Conservation (phyloP, 2,888 invertebrate species). For the Idaea aversata region DNA sequence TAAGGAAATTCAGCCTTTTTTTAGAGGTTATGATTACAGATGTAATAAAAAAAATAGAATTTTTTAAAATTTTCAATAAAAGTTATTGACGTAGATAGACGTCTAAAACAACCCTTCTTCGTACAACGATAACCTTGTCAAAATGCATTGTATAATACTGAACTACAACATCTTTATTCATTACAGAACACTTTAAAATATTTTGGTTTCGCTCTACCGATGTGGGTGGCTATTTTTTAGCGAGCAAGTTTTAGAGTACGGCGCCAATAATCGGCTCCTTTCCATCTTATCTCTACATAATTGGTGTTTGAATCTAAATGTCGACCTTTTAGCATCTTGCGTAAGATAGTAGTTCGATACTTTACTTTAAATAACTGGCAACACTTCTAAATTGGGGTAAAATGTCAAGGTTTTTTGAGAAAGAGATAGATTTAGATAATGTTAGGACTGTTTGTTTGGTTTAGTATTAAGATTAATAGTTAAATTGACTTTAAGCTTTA, state of each 20-base stretch:
- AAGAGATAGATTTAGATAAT: neutral
- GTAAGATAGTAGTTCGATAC: slow-evolving; percentile 52
- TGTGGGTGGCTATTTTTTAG: slow-evolving; percentile 49
- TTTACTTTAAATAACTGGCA: slow-evolving; percentile 7
- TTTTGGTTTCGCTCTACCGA: slow-evolving; percentile 24
- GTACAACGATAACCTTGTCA: no score
- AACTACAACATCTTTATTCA: neutral
- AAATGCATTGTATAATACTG: no score
- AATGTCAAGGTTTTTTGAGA: neutral
- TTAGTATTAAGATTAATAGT: no score
- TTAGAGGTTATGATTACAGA: no score
- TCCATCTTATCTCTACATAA: slow-evolving; percentile 58
- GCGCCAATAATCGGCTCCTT: slow-evolving; percentile 46
- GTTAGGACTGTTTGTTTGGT: no score
- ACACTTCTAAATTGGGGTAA: slow-evolving; percentile 5
- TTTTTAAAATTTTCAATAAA: no score
- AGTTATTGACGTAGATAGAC: no score
- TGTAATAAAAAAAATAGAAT: no score
- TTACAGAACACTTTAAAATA: slow-evolving; percentile 12
- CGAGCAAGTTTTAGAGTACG: slow-evolving; percentile 40
- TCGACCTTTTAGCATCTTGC: slow-evolving; percentile 39
- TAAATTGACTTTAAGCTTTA: no score
- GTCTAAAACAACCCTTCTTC: no score
- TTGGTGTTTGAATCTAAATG: slow-evolving; percentile 61
- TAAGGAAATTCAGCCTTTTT: no score